Evolutionary conservation across 2,797 vertebrate genomes (phyloP).

Genomic region (Astyanax mexicanus): DNA sequence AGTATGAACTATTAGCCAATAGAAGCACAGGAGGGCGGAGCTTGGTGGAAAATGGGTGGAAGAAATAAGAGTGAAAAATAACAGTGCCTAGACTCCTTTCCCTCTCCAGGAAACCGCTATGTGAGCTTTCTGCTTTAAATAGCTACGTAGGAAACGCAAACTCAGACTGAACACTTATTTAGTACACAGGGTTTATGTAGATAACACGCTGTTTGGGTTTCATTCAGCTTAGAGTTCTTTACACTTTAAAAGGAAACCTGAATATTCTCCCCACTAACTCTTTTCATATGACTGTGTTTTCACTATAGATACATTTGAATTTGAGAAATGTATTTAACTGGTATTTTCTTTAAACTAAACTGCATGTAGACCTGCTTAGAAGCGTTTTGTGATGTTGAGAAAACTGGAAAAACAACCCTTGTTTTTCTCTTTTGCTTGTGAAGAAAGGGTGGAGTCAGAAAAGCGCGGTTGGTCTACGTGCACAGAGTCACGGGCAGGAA

Average conservation of each 20-base stretch:
- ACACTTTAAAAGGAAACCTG: neutral
- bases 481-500: conserved; percentile 12
- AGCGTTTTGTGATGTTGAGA: neutral
- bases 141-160: neutral
- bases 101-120: conserved; percentile 10
- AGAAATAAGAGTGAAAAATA: too few species aligned
- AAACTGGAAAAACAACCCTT: neutral
- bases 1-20: neutral
- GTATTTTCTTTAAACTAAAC: too few species aligned
- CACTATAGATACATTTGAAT: too few species aligned
- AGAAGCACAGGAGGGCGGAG: neutral
- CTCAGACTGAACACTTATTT: neutral
- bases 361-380: neutral
- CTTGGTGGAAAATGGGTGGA: neutral
- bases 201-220: neutral
- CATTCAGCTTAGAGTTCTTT: neutral
- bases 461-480: conserved; percentile 40
- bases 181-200: neutral
- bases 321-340: too few species aligned
- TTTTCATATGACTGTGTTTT: too few species aligned
- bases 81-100: neutral
- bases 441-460: conserved; percentile 33
- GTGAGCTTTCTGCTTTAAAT: neutral
- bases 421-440: neutral
- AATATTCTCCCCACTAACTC: neutral